Conservation (phyloP, 2,113 vertebrate genomes). For the Eubucco bourcierii region DNA sequence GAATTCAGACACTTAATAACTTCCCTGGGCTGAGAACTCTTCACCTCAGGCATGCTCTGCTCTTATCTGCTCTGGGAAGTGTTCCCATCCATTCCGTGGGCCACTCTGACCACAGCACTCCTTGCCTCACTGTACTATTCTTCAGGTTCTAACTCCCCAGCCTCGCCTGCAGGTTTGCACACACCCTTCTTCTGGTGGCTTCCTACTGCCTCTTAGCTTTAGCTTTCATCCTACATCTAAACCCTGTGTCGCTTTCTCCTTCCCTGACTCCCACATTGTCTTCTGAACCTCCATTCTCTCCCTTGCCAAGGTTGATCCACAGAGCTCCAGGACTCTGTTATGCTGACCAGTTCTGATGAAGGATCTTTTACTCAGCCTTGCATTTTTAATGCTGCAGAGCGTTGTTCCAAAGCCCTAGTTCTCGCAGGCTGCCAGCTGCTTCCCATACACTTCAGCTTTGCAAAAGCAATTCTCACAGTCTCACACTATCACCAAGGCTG, state of each 20-base stretch:
- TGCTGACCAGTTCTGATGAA: too few species aligned
- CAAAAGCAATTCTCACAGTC: not conserved
- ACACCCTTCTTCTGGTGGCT: not conserved
- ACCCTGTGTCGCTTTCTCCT: not conserved
- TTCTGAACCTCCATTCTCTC: not conserved
- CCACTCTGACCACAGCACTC: not conserved
- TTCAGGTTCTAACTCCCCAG: not conserved
- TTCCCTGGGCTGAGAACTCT: conserved; percentile 30
- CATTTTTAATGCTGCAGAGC: not conserved
- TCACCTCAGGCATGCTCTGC: not conserved
- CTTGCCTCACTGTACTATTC: not conserved
- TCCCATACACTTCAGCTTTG: not conserved
- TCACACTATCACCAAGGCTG: too few species aligned
- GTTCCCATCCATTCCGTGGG: not conserved
- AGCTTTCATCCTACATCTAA: not conserved
- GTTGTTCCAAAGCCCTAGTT: not conserved
- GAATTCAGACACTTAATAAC: conserved; percentile 11
- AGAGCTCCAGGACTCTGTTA: not conserved
- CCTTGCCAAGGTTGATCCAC: not conserved
- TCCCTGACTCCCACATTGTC: accelerated
- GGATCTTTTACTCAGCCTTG: not conserved
- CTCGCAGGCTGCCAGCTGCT: not conserved
- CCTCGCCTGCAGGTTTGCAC: not conserved
- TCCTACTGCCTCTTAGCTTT: not conserved
- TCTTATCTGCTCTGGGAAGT: not conserved